phyloP scores from a whole-genome alignment of 2,888 invertebrate species.

The Dioctria linearis region DNA sequence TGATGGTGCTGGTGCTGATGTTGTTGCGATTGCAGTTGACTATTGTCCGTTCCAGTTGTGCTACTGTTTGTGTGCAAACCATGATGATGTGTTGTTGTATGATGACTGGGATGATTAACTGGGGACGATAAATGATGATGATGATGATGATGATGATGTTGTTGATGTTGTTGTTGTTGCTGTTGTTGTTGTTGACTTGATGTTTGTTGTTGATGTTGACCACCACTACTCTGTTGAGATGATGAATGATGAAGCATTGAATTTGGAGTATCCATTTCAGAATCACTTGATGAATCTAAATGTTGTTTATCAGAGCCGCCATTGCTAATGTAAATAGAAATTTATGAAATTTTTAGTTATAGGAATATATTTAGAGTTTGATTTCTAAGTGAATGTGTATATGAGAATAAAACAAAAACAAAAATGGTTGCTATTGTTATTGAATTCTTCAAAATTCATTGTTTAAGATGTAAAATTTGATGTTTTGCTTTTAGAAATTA shows the following conservation, averaged over 20 bases:
- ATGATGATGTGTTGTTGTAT: slow-evolving; percentile 62
- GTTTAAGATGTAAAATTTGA: no score
- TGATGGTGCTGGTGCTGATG: slow-evolving; percentile 62
- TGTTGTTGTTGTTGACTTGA: slow-evolving; percentile 59
- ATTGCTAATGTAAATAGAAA: slow-evolving; percentile 62
- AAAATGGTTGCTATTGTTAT: no score
- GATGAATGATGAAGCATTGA: slow-evolving; percentile 66
- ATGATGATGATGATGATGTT: slow-evolving; percentile 60
- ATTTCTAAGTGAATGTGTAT: no score
- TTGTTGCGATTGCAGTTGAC: slow-evolving; percentile 46
- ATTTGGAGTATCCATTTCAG: slow-evolving; percentile 70
- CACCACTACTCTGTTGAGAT: slow-evolving; percentile 58
- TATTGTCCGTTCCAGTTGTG: slow-evolving; percentile 56
- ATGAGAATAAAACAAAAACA: no score
- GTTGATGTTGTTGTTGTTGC: slow-evolving; percentile 60
- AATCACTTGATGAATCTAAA: slow-evolving; percentile 71
- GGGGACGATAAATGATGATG: slow-evolving; percentile 43
- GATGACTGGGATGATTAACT: slow-evolving; percentile 60
- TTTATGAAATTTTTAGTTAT: not conserved
- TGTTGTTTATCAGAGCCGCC: slow-evolving; percentile 72
- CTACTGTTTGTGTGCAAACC: slow-evolving; percentile 55
- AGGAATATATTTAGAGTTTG: no score
- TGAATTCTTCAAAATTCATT: no score
- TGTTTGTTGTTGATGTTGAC: slow-evolving; percentile 57
- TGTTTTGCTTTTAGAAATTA: no score